Evolutionary conservation across 2,888 invertebrate genomes (phyloP).

Genomic region (Phasia obesa): DNA sequence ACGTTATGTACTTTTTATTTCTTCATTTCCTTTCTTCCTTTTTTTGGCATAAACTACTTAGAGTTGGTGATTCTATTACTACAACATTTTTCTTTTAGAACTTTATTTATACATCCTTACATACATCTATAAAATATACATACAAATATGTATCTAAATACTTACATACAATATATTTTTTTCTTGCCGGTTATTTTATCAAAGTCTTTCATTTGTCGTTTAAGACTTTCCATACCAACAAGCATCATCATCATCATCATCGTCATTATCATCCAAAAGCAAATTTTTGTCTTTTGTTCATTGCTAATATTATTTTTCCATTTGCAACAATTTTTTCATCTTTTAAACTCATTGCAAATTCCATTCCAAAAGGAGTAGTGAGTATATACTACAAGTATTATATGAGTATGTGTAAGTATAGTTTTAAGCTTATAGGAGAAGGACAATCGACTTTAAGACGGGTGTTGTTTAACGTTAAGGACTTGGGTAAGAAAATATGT

Average conservation of each 20-base stretch:
- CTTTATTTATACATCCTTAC: constrained; percentile 26
- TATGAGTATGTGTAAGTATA: background rate
- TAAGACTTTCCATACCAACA: constrained; percentile 53
- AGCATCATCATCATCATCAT: constrained; percentile 24
- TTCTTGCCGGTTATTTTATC: constrained; percentile 35
- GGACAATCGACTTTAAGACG: constrained; percentile 1
- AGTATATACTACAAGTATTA: background rate
- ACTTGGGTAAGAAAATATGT: background rate
- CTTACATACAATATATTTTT: constrained; percentile 11
- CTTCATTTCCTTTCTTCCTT: constrained; percentile 39
- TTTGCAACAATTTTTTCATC: constrained; percentile 43
- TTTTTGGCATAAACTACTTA: constrained; percentile 56
- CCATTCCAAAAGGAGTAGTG: constrained; percentile 33
- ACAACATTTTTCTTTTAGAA: constrained; percentile 53
- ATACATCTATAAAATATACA: too few relatives aligned
- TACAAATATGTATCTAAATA: too few relatives aligned
- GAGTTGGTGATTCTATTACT: constrained; percentile 37
- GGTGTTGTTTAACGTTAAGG: background rate
- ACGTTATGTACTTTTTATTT: constrained; percentile 28
- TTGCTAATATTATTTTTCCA: constrained; percentile 59
- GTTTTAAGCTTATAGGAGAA: background rate
- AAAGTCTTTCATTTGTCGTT: constrained; percentile 61
- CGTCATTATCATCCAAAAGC: constrained; percentile 10
- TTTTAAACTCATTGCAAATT: constrained; percentile 43
- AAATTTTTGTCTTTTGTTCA: constrained; percentile 53